Evolutionary conservation across 2,888 invertebrate genomes (phyloP), one percentile per base, ranked within the genome.

Genomic region (Odiellus spinosus): DNA sequence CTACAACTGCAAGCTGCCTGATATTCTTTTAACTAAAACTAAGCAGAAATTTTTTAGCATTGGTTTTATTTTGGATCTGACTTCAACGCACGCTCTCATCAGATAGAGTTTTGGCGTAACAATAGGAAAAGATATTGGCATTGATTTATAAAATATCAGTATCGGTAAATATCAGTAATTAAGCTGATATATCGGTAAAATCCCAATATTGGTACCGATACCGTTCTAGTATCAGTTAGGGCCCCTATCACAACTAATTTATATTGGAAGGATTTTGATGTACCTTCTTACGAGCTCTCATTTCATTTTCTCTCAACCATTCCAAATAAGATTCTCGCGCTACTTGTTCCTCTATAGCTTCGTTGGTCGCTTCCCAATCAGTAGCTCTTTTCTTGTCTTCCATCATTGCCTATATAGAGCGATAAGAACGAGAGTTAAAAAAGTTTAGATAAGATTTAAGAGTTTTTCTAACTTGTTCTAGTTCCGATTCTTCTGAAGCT

Each of bases 351-450:
- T 84, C 82, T 47, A 87, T 78, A n/a, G 82, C 82, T 64, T 86
- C 84, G 62, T 84, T 84, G 1, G 87, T 88, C 8, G 86, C 81
- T 64, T 88, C 86, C 83, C 84, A 86, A 65, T 88, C 87, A 5
- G 86, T 85, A 51, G 85, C 85, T 59, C 79, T 76, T 41, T 87
- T 66, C 64, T 88, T 88, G 64, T 88, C 87, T 65, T 87, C 82
- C 58, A 88, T 71, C 86, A 88, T 88, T 1, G 84, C 79, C 78
- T 82, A 54, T 1, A 60, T 54, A 56, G 18, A 32, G 18, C 17
- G n/a, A 14, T n/a, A n/a, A 12, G 10, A 15, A 41, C 21, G 21
- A 42, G 12, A 21, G 11, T 15, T 41, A 40, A 44, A 3, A 44
- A 40, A 3, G 3, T n/a, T 17, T 35, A 4, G 14, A n/a, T 35